A percentile compares a stretch with the other conserved stretches of the same genome.
Conservation (phyloP, 2,797 vertebrate genomes). For the Danio albolineatus region DNA sequence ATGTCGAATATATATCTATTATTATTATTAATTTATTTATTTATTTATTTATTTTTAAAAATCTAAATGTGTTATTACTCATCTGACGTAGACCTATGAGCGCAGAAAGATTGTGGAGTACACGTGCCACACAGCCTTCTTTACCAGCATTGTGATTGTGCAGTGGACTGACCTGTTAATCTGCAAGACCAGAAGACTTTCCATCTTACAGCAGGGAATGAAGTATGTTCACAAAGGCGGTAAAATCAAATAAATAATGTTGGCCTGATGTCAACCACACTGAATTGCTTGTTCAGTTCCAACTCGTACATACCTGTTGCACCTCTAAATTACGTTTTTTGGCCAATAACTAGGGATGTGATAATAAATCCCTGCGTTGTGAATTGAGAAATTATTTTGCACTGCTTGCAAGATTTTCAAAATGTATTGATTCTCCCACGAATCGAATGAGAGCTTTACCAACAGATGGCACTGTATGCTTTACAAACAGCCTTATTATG, state of each 20-base stretch:
- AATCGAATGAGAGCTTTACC: no score
- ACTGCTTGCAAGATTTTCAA: no score
- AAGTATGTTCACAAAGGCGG: slow-evolving; percentile 77
- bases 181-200: slow-evolving; percentile 90
- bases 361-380: no score
- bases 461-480: no score
- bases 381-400: no score
- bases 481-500: no score
- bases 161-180: slow-evolving; percentile 91
- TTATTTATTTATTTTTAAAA: neutral
- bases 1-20: neutral
- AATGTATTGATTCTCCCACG: no score
- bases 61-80: no score
- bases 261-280: neutral
- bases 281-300: neutral
- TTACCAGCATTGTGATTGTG: slow-evolving; percentile 87
- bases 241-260: neutral
- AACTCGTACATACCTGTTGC: neutral
- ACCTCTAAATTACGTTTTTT: neutral
- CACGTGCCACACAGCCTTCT: slow-evolving; percentile 90
- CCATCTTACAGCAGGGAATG: slow-evolving; percentile 89
- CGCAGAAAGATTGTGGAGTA: slow-evolving; percentile 90
- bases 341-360: no score
- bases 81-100: slow-evolving; percentile 82
- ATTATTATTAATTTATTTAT: no score